Evolutionary conservation across 2,797 vertebrate species (phyloP), one percentile per base, ranked within the genome.

Genomic region (Megaceryle alcyon): DNA sequence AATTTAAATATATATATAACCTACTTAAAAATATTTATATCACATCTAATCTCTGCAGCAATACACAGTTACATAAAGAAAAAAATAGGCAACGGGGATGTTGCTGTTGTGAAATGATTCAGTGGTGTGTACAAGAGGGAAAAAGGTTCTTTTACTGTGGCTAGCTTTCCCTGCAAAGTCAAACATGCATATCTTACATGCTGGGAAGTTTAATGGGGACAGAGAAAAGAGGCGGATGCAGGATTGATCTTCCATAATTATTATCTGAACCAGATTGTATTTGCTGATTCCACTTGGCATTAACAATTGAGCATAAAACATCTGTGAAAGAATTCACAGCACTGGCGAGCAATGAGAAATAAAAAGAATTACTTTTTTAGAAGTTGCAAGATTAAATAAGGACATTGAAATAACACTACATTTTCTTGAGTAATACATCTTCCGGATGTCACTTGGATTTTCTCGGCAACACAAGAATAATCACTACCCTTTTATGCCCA

Each of bases 381-480:
- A 91, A 94, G 90, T 70, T 35, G 80, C 88, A 92, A 95, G 92
- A 96, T 91, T 86, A 91, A 95, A 95, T 1, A 6, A 96, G 86
- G 95, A 93, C 71, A 46, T 68, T 41, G 68, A 92, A 97, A 86
- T 71, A 90, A 94, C 82, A 76, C 66, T 65, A 51, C 41, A 88
- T 83, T 94, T 95, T 94, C 91, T 82, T 9, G 0, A 92, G 90
- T 73, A 94, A 94, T 97, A 84, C 56, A 94, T 92, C 92, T 96
- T 91, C 82, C 8, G 33, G 82, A 91, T 93, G 89, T 94, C 96
- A 81, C 82, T 96, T 70, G 92, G 80, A 92, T 94, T 95, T 95
- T 90, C 89, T 88, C 82, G 1, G 82, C 56, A 86, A 88, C 82
- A 72, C 72, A 56, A 89, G 91, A 92, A 91, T 66, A 86, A 95